Evolutionary conservation across 2,113 vertebrate genomes (phyloP).

Genomic region (Columbina picui): DNA sequence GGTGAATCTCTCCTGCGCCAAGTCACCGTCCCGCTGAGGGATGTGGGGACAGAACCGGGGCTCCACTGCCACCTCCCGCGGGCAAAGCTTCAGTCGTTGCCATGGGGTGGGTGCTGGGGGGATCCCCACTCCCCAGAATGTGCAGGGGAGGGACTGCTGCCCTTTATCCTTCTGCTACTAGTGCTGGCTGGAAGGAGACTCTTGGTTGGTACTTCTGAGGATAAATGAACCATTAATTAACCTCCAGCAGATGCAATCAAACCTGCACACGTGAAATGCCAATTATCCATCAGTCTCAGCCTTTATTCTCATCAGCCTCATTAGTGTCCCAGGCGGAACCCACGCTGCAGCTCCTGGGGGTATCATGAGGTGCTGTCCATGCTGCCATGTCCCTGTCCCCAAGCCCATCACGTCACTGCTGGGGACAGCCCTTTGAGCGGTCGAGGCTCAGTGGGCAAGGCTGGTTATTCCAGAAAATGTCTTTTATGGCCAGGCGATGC

Average conservation of each 20-base stretch:
- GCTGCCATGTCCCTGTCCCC: not conserved
- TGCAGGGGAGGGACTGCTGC: not conserved
- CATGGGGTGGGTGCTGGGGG: fast-evolving
- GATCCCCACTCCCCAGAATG: not conserved
- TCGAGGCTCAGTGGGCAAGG: too few relatives aligned
- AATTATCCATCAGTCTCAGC: not conserved
- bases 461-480: not conserved
- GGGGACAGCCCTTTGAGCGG: not conserved
- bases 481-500: not conserved
- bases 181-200: not conserved
- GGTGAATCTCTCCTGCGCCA: not conserved
- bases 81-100: not conserved
- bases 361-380: not conserved
- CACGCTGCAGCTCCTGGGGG: not conserved
- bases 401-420: fast-evolving
- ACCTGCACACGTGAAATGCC: not conserved
- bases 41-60: not conserved
- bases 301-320: fast-evolving
- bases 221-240: not conserved
- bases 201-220: not conserved
- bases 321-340: not conserved
- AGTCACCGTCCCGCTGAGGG: fast-evolving
- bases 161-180: not conserved
- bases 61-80: not conserved
- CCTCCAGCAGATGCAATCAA: not conserved